phyloP scores from a whole-genome alignment of 1,140 invertebrate genomes.

The Globodera ellingtonae region DNA sequence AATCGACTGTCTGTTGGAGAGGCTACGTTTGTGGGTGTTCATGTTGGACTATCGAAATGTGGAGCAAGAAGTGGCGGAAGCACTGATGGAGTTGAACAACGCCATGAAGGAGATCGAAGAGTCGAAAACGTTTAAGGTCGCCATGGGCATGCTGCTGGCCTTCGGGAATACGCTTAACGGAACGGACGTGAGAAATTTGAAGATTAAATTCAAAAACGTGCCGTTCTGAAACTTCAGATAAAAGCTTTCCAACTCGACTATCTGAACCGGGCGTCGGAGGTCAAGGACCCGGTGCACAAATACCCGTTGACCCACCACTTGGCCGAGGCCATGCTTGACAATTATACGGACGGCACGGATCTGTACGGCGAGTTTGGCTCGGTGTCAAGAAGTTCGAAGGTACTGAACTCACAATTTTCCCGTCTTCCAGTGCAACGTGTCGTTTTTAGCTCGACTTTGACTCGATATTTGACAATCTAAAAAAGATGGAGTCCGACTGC shows the following conservation, averaged over 20 bases:
- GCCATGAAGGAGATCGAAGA: constrained; percentile 74
- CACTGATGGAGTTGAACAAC: constrained; percentile 70
- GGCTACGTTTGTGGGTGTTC: constrained; percentile 96
- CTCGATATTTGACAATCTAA: constrained; percentile 79
- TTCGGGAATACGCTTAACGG: constrained; percentile 97
- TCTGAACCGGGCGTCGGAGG: constrained; percentile 93
- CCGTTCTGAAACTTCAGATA: constrained; percentile 69
- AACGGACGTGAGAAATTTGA: constrained; percentile 71
- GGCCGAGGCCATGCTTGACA: constrained; percentile 94
- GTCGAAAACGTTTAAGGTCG: constrained; percentile 91
- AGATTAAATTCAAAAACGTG: neutral
- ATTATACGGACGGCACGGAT: constrained; percentile 86
- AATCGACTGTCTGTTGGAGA: constrained; percentile 88
- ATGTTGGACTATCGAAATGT: constrained; percentile 95
- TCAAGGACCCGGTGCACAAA: constrained; percentile 85
- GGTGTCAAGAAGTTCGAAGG: constrained; percentile 82
- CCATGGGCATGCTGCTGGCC: constrained; percentile 86
- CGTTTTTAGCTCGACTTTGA: constrained; percentile 81
- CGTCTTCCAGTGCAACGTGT: neutral
- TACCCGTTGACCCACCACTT: constrained; percentile 78
- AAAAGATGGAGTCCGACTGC: constrained; percentile 90
- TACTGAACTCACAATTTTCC: constrained; percentile 43
- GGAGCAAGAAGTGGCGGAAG: constrained; percentile 88
- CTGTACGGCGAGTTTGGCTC: constrained; percentile 94
- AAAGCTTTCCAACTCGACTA: constrained; percentile 98